Evolutionary conservation across 2,797 vertebrate species (phyloP).

Genomic region (Malurus leucopterus): DNA sequence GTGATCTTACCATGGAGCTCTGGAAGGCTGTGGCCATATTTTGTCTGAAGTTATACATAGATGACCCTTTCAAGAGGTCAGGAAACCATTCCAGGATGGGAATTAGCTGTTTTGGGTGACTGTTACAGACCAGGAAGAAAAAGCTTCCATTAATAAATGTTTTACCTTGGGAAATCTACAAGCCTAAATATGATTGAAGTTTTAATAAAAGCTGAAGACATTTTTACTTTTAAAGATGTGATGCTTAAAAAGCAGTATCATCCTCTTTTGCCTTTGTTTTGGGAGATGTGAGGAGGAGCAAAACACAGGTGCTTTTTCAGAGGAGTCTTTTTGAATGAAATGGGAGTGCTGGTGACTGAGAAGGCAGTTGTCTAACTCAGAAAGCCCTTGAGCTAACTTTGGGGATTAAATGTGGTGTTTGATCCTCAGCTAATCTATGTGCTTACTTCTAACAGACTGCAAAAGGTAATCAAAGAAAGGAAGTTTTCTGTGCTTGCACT

Average conservation of each 20-base stretch:
- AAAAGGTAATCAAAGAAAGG: not conserved
- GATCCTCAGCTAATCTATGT: not conserved
- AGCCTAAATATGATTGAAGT: not conserved
- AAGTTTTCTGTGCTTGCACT: not conserved
- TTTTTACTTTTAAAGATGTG: not conserved
- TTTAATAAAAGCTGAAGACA: not conserved
- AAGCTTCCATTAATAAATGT: not conserved
- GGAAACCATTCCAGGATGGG: not conserved
- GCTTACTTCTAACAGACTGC: not conserved
- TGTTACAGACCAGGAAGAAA: not conserved
- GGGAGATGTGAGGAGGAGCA: not conserved
- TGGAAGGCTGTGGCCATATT: not conserved
- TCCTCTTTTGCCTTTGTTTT: not conserved
- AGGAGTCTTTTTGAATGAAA: not conserved
- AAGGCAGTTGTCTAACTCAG: not conserved
- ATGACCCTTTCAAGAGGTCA: slow-evolving; percentile 26
- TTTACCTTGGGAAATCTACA: not conserved
- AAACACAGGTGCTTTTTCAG: not conserved
- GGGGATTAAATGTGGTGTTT: not conserved
- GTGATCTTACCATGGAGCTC: not conserved
- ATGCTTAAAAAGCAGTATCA: not conserved
- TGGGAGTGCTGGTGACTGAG: not conserved
- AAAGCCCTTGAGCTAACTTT: not conserved
- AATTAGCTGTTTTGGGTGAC: not conserved
- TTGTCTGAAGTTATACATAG: slow-evolving; percentile 30